phyloP scores from a whole-genome alignment of 2,113 vertebrate genomes.

The Chamaetylas fuelleborni region DNA sequence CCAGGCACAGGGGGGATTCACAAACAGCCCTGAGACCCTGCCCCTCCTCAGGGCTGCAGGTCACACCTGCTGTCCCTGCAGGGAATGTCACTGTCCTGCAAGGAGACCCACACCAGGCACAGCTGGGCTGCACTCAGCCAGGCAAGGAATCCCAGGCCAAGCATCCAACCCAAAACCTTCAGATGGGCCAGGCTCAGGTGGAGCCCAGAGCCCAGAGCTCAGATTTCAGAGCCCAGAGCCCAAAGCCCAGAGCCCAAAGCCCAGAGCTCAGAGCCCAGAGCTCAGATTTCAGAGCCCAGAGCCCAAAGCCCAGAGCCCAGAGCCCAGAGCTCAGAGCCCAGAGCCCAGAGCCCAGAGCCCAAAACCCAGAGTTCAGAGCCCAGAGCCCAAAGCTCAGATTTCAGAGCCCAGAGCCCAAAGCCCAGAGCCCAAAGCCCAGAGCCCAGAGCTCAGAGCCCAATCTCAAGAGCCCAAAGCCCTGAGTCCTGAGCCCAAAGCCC shows the following conservation, averaged over 20 bases:
- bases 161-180: background rate
- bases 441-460: no score
- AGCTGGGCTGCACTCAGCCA: background rate
- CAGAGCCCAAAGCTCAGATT: no score
- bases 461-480: no score
- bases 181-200: fast-evolving
- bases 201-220: no score
- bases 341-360: background rate
- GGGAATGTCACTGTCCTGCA: background rate
- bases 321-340: no score
- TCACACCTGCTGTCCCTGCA: background rate
- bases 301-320: background rate
- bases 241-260: background rate
- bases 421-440: background rate
- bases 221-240: no score
- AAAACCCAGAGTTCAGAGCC: no score
- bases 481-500: no score
- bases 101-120: fast-evolving
- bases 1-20: background rate
- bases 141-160: background rate
- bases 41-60: background rate
- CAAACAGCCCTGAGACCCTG: background rate
- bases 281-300: no score
- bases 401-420: no score
- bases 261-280: no score